These are phyloP conservation scores for Cervus canadensis DNA, from an alignment of 2,113 vertebrate genomes.

Conservation along the genomic window DNA sequence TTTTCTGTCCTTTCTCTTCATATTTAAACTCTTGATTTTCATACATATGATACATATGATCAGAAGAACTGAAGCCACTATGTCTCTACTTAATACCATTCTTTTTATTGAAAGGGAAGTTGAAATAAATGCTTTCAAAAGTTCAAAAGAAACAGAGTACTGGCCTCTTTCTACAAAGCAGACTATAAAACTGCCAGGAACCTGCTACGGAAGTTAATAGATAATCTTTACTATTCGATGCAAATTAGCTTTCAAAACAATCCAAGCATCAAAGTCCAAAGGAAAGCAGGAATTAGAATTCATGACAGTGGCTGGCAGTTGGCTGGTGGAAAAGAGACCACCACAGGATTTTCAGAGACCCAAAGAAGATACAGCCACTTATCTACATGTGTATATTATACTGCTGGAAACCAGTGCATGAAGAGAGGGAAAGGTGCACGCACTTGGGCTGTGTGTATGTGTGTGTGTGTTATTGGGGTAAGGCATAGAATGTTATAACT, in stretches of 20 bases:
- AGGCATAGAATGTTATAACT: neutral
- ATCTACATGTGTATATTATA: neutral
- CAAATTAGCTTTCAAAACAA: constrained; percentile 41
- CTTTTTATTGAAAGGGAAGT: neutral
- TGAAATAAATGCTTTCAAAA: constrained; percentile 21
- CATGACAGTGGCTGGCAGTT: neutral
- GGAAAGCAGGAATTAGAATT: neutral
- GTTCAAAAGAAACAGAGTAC: constrained; percentile 17
- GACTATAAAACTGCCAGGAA: constrained; percentile 23
- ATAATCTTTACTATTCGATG: constrained; percentile 35
- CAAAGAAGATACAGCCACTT: neutral
- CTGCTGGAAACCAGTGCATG: neutral
- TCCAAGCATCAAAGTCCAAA: constrained; percentile 23
- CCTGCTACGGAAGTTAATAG: constrained; percentile 1
- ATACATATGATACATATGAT: neutral
- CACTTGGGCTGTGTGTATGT: neutral
- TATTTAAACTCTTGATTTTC: constrained; percentile 25
- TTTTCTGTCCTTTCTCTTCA: neutral
- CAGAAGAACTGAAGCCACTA: neutral
- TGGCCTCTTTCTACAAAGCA: neutral
- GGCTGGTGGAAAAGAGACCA: neutral
- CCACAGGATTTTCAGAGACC: neutral
- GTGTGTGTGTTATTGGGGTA: neutral
- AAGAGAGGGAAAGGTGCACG: accelerated
- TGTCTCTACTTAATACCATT: neutral